Conservation (phyloP, 2,888 invertebrate species). For the Listrodromus nycthemerus region DNA sequence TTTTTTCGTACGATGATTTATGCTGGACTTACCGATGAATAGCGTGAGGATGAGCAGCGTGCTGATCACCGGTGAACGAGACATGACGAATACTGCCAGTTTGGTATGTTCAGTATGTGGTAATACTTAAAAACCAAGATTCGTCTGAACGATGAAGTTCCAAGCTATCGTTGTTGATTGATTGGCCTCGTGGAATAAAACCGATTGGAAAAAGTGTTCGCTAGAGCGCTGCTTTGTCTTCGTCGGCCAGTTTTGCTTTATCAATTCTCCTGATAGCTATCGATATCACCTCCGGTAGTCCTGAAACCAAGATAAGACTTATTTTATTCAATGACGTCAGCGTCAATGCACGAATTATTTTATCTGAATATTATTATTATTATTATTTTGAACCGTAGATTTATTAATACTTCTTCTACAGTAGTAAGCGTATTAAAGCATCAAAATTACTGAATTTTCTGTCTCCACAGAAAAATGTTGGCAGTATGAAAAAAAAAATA, state of each 20-base stretch:
- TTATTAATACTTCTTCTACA: too few species aligned
- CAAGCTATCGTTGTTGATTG: constrained; percentile 19
- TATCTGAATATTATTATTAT: constrained; percentile 3
- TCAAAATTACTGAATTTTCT: not conserved
- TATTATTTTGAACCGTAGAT: too few species aligned
- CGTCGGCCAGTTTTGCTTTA: constrained; percentile 22
- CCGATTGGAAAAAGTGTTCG: constrained; percentile 11
- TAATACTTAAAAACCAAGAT: constrained; percentile 22
- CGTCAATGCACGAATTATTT: not conserved
- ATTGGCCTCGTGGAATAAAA: constrained; percentile 28
- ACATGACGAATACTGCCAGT: constrained; percentile 56
- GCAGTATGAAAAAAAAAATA: not conserved
- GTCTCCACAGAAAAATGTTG: not conserved
- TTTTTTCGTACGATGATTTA: constrained; percentile 11
- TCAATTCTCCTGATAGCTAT: constrained; percentile 36
- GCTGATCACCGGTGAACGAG: constrained; percentile 40
- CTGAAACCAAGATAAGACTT: constrained; percentile 53
- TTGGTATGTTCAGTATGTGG: not conserved
- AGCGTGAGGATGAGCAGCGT: constrained; percentile 45
- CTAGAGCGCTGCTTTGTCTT: constrained; percentile 1
- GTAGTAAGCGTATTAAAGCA: not conserved
- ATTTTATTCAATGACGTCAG: constrained; percentile 16
- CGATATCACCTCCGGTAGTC: constrained; percentile 34
- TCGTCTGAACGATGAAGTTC: not conserved
- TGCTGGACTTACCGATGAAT: constrained; percentile 57